Conservation (phyloP, 2,888 invertebrate genomes). For the Scelioninae gen. 1 region DNA sequence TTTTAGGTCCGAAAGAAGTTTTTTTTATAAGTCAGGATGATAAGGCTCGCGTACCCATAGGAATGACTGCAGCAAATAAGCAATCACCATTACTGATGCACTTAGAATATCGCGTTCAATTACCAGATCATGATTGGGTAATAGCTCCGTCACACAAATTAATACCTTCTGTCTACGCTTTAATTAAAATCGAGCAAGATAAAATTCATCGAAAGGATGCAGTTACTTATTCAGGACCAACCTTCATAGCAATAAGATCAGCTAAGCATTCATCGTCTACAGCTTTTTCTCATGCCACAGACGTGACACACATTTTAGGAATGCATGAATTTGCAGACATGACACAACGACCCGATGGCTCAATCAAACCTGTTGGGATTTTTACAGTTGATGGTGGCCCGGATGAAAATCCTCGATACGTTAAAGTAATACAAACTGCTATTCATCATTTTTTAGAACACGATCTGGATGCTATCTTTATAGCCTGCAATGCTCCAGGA, state of each 20-base stretch:
- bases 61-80: background rate
- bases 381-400: background rate
- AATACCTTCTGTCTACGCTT: constrained; percentile 79
- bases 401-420: background rate
- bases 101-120: background rate
- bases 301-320: too few species aligned
- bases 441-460: background rate
- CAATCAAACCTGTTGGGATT: background rate
- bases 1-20: constrained; percentile 73
- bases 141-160: constrained; percentile 78
- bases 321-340: too few species aligned
- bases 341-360: too few species aligned
- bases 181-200: constrained; percentile 72
- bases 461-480: background rate
- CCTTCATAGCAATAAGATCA: too few species aligned
- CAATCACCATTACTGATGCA: background rate
- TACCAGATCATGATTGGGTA: constrained; percentile 78
- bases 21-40: background rate
- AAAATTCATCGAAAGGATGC: constrained; percentile 59
- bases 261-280: too few species aligned
- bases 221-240: constrained; percentile 79
- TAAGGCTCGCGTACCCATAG: too few species aligned
- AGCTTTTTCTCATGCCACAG: too few species aligned
- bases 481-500: background rate
- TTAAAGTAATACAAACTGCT: background rate